A percentile compares a stretch with the other conserved stretches of the same genome.
Conservation (phyloP, 2,113 vertebrate species). For the Proteles cristata region DNA sequence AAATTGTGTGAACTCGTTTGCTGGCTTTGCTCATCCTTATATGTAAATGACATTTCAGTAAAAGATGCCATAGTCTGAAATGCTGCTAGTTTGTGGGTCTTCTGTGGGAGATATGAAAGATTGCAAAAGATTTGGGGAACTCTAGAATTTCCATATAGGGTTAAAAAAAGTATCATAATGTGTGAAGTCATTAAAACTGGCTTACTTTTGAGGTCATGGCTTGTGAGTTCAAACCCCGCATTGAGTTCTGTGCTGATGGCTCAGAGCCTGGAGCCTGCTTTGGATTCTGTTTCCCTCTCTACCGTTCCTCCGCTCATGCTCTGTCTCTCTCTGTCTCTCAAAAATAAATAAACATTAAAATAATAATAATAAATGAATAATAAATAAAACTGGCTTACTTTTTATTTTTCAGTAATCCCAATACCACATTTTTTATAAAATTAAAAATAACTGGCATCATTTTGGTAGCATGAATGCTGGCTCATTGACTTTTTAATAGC, state of each 20-base stretch:
- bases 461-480: neutral
- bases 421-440: neutral
- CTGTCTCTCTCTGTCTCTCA: too few species aligned
- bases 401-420: neutral
- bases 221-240: too few species aligned
- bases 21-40: conserved; percentile 4
- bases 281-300: too few species aligned
- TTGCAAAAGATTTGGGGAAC: neutral
- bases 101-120: neutral
- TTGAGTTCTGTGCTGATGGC: too few species aligned
- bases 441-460: neutral
- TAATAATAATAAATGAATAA: too few species aligned
- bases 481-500: neutral
- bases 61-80: neutral
- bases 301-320: too few species aligned
- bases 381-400: conserved; percentile 1
- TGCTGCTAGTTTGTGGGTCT: neutral
- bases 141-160: neutral
- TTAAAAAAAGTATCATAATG: neutral
- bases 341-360: too few species aligned
- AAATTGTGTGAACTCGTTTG: conserved; percentile 41
- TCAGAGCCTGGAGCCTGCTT: too few species aligned
- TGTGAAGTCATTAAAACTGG: conserved; percentile 19
- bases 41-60: conserved; percentile 10
- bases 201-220: neutral